These are phyloP conservation scores for Himalopsyche kuldschensis DNA, from an alignment of 2,888 invertebrate species.

Conservation along the genomic window DNA sequence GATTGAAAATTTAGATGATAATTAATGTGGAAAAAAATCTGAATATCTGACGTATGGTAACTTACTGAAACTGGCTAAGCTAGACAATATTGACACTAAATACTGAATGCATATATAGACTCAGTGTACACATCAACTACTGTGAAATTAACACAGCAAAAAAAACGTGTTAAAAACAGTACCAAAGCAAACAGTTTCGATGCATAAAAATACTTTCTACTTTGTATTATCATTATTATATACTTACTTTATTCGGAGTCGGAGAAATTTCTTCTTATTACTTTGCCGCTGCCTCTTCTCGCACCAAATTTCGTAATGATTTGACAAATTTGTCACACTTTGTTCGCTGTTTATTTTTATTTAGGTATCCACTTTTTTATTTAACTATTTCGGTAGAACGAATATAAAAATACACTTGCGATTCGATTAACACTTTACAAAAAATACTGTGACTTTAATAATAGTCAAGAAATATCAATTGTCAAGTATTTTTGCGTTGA, in stretches of 20 bases:
- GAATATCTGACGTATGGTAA: too few species aligned
- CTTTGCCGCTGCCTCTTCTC: background rate
- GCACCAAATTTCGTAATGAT: background rate
- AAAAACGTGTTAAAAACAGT: too few species aligned
- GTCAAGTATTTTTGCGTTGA: too few species aligned
- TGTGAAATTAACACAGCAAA: too few species aligned
- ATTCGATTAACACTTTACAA: background rate
- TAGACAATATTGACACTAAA: too few species aligned
- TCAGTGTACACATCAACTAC: too few species aligned
- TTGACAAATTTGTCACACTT: background rate
- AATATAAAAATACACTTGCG: background rate
- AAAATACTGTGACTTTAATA: background rate
- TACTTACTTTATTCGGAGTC: background rate
- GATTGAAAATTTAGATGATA: too few species aligned
- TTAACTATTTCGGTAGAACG: background rate
- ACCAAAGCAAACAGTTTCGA: background rate
- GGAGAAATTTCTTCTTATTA: background rate
- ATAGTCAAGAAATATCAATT: background rate
- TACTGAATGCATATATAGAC: too few species aligned
- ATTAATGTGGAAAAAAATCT: too few species aligned
- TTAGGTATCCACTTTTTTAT: background rate
- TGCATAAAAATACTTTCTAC: background rate
- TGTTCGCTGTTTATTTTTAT: background rate
- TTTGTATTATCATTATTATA: background rate
- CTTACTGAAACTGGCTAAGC: too few species aligned